A percentile compares a stretch with the other conserved stretches of the same genome.
Conservation (phyloP, 2,113 vertebrate genomes). For the Siphamia tubifer region DNA sequence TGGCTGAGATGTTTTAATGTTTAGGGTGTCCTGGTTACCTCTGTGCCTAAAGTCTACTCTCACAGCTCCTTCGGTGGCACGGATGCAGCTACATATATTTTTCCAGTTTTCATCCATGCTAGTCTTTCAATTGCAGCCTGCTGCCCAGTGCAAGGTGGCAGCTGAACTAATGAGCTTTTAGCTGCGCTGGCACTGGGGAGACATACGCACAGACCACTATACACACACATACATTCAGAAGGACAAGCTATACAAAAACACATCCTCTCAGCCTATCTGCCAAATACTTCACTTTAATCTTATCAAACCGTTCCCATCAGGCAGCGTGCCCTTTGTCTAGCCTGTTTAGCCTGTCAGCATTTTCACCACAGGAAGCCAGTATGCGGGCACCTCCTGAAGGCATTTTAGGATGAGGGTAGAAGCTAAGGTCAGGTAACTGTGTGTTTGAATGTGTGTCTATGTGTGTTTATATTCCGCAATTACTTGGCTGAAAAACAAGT, state of each 20-base stretch:
- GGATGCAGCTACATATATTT: background rate
- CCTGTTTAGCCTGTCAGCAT: conserved; percentile 76
- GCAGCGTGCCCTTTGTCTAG: conserved; percentile 59
- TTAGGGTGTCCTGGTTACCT: background rate
- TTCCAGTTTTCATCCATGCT: conserved; percentile 16
- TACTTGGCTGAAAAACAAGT: conserved; percentile 3
- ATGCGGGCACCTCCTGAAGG: conserved; percentile 40
- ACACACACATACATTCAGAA: conserved; percentile 6
- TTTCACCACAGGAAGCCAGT: conserved; percentile 65
- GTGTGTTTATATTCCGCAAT: conserved; percentile 40
- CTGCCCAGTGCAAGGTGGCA: conserved; percentile 53
- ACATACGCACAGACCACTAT: background rate
- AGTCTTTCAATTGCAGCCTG: conserved; percentile 28
- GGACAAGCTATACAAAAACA: conserved; percentile 46
- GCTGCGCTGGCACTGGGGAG: conserved; percentile 43
- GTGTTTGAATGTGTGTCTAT: conserved; percentile 8
- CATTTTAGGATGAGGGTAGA: conserved; percentile 63
- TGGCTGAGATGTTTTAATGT: background rate
- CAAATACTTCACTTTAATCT: conserved; percentile 80
- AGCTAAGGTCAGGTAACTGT: conserved; percentile 57
- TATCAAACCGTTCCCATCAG: conserved; percentile 77
- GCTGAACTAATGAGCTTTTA: conserved; percentile 73
- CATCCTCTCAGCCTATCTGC: conserved; percentile 58
- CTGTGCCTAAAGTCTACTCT: background rate
- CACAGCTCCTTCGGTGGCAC: conserved; percentile 1